Conservation (phyloP, 1,140 invertebrate species). For the Episyrphus balteatus region DNA sequence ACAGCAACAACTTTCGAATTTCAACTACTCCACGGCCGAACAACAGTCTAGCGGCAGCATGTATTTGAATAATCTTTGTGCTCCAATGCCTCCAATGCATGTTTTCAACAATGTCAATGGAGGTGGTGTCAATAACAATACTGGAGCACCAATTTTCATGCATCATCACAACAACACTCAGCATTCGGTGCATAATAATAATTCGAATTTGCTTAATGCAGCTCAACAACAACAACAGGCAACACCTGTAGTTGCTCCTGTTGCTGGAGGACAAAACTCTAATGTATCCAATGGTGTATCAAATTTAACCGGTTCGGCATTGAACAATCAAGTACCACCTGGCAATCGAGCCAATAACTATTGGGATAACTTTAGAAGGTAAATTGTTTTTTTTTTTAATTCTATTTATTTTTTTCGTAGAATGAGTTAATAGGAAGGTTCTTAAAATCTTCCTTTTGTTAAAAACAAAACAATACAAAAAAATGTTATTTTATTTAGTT, state of each 20-base stretch:
- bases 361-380: conserved; percentile 86
- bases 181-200: conserved; percentile 21
- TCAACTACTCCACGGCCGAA: conserved; percentile 7
- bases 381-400: conserved; percentile 27
- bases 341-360: conserved; percentile 81
- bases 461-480: not conserved
- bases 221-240: conserved; percentile 25
- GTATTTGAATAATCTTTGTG: conserved; percentile 13
- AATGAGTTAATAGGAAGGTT: no score
- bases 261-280: not conserved
- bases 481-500: no score
- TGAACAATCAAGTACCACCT: conserved; percentile 79
- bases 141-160: conserved; percentile 25
- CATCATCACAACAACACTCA: conserved; percentile 35
- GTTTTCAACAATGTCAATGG: not conserved
- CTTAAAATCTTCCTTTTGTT: no score
- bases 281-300: not conserved
- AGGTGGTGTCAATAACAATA: conserved; percentile 4
- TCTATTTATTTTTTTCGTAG: not conserved
- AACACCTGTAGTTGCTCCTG: no score
- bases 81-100: not conserved
- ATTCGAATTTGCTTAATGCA: conserved; percentile 30
- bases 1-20: conserved; percentile 9
- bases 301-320: conserved; percentile 36
- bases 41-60: conserved; percentile 11